Evolutionary conservation across 1,140 invertebrate species (phyloP).

Genomic region (Scaptomyza graminum): DNA sequence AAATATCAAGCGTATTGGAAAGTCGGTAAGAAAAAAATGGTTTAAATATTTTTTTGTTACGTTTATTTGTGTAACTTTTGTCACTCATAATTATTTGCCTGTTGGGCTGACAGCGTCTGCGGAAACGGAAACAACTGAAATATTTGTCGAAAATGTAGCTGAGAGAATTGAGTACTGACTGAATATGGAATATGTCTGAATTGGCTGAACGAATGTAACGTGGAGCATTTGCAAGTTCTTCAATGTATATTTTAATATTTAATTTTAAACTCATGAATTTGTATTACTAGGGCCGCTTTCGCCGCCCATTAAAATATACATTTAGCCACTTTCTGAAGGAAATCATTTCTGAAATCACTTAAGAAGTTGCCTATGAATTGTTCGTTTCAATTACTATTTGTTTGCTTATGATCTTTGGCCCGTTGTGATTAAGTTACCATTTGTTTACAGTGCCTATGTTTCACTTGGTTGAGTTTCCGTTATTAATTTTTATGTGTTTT

Average conservation of each 20-base stretch:
- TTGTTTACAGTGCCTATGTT: conserved; percentile 64
- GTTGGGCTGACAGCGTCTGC: conserved; percentile 64
- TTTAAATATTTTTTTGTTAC: conserved; percentile 38
- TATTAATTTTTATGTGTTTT: conserved; percentile 11
- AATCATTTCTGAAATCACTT: conserved; percentile 31
- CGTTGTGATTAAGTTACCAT: conserved; percentile 76
- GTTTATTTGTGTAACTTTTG: conserved; percentile 77
- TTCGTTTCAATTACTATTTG: conserved; percentile 56
- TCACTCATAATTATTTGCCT: conserved; percentile 80
- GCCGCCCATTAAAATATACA: conserved; percentile 52
- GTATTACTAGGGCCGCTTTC: conserved; percentile 44
- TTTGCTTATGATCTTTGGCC: conserved; percentile 59
- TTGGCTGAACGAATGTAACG: conserved; percentile 50
- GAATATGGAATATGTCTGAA: conserved; percentile 33
- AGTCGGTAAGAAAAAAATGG: conserved; percentile 4
- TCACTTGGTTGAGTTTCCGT: conserved; percentile 51
- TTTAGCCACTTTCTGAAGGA: conserved; percentile 26
- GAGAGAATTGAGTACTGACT: conserved; percentile 22
- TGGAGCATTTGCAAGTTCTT: conserved; percentile 10
- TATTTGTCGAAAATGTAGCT: conserved; percentile 69
- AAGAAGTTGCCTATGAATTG: conserved; percentile 35
- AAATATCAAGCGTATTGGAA: conserved; percentile 31
- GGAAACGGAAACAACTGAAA: conserved; percentile 78
- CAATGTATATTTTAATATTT: conserved; percentile 70
- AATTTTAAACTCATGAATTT: conserved; percentile 77